Evolutionary conservation across 1,140 invertebrate genomes (phyloP).

Genomic region (Leptoteleia sp.): DNA sequence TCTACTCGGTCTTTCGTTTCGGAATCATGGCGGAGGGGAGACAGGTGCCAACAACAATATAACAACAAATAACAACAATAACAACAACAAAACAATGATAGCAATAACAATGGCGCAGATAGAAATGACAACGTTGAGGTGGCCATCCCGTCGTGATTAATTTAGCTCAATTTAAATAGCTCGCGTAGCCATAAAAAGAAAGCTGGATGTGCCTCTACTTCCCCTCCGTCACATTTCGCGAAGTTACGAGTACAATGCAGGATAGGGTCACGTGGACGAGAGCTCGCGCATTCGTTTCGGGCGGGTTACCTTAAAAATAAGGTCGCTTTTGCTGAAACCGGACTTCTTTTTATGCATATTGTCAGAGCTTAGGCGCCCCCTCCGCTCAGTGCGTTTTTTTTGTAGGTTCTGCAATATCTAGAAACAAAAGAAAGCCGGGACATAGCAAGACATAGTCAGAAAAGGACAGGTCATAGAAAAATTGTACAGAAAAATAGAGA

Average conservation of each 20-base stretch:
- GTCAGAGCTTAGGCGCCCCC: conserved; percentile 93
- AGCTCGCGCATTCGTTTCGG: conserved; percentile 78
- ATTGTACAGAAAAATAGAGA: conserved; percentile 65
- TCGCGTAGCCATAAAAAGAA: conserved; percentile 26
- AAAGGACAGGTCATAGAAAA: conserved; percentile 78
- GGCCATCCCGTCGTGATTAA: too few relatives aligned
- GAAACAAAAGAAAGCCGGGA: conserved; percentile 89
- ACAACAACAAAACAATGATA: too few relatives aligned
- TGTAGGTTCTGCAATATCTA: conserved; percentile 98
- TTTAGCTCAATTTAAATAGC: background rate
- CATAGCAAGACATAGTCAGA: conserved; percentile 82
- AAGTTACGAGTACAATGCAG: conserved; percentile 67
- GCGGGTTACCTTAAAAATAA: conserved; percentile 97
- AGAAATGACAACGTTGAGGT: too few relatives aligned
- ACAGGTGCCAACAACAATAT: conserved; percentile 23
- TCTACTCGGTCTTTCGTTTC: conserved; percentile 42
- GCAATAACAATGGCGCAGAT: too few relatives aligned
- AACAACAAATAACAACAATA: conserved; percentile 8
- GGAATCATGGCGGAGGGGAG: conserved; percentile 58
- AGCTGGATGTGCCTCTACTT: conserved; percentile 17
- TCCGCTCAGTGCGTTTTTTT: conserved; percentile 97
- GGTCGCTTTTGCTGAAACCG: conserved; percentile 95
- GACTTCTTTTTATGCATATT: conserved; percentile 93
- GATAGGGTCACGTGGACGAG: conserved; percentile 70
- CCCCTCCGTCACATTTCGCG: conserved; percentile 69